Evolutionary conservation across 2,888 invertebrate genomes (phyloP).

Genomic region (Parnassius smintheus): DNA sequence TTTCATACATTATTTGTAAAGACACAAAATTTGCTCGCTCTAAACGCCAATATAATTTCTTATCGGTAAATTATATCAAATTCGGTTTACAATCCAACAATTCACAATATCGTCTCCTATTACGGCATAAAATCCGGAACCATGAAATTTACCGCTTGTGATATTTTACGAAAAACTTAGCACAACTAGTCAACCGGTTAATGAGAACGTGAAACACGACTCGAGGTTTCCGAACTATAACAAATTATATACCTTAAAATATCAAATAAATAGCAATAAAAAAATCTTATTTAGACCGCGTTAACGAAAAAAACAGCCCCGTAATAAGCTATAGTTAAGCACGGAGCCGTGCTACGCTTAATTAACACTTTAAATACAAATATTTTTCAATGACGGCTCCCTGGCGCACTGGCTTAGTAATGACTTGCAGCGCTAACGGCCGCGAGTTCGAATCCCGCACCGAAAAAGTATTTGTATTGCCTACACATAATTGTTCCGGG

Average conservation of each 20-base stretch:
- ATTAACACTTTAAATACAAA: conserved; percentile 70
- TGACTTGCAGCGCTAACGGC: conserved; percentile 28
- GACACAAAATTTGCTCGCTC: conserved; percentile 21
- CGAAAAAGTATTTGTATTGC: too few species aligned
- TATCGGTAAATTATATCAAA: conserved; percentile 47
- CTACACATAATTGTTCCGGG: too few species aligned
- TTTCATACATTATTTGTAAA: conserved; percentile 19
- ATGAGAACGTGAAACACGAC: conserved; percentile 75
- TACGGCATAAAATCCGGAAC: conserved; percentile 60
- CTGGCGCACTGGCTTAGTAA: too few species aligned
- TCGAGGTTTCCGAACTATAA: conserved; percentile 59
- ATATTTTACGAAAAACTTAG: conserved; percentile 72
- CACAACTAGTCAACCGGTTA: conserved; percentile 75
- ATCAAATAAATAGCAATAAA: conserved; percentile 61
- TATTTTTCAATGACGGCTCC: conserved; percentile 41
- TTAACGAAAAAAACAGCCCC: conserved; percentile 56
- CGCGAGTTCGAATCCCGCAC: conserved; percentile 30
- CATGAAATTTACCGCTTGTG: conserved; percentile 68
- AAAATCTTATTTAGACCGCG: conserved; percentile 68
- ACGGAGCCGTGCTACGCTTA: conserved; percentile 61
- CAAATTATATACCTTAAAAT: conserved; percentile 70
- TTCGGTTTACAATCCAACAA: conserved; percentile 38
- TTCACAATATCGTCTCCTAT: conserved; percentile 46
- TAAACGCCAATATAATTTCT: conserved; percentile 20
- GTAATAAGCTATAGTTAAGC: conserved; percentile 53